Percentiles rank a stretch among this genome's conserved stretches.
phyloP scores from a whole-genome alignment of 2,797 vertebrate species.

The Spea hammondii region DNA sequence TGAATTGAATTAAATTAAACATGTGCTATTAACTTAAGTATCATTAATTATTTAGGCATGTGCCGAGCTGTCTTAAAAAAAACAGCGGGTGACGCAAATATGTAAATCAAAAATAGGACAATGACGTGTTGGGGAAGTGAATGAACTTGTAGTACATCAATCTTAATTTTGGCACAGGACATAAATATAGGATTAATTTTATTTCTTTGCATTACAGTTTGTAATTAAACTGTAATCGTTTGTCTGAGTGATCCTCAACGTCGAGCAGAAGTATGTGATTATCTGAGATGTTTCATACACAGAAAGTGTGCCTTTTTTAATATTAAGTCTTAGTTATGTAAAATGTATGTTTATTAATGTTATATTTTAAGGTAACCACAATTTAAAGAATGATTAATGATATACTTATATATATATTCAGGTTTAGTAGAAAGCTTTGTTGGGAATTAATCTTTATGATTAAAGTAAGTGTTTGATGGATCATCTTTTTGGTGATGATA shows the following conservation, averaged over 20 bases:
- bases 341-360: no score
- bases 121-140: constrained; percentile 8
- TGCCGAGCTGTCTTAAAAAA: not conserved
- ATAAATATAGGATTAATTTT: constrained; percentile 6
- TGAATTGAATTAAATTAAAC: not conserved
- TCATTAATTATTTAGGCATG: not conserved
- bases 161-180: not conserved
- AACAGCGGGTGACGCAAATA: not conserved
- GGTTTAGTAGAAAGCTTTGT: no score
- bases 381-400: no score
- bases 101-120: constrained; percentile 14
- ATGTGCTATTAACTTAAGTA: not conserved
- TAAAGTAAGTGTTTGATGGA: no score
- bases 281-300: no score
- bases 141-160: constrained; percentile 7
- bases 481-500: no score
- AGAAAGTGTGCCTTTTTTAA: no score
- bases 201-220: not conserved
- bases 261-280: not conserved
- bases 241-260: not conserved
- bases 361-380: no score
- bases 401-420: no score
- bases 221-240: not conserved
- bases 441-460: no score
- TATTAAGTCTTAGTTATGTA: no score